Evolutionary conservation across 2,797 vertebrate species (phyloP), one percentile per base, ranked within the genome.

Genomic region (Fratercula arctica): DNA sequence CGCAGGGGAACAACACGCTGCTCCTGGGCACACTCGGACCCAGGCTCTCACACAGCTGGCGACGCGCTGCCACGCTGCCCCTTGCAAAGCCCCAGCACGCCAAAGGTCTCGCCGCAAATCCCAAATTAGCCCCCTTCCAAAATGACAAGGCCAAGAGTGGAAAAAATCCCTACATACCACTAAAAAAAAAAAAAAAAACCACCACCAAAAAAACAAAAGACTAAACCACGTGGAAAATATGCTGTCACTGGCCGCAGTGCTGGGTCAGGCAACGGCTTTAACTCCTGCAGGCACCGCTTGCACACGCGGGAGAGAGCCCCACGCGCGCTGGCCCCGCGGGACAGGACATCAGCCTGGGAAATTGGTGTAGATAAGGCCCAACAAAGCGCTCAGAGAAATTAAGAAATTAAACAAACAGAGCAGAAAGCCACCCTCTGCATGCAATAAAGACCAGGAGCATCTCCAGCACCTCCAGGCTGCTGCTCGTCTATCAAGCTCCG

Each of bases 191-290:
- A 25, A 37, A 26, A 29, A 41, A 61, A n/a, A n/a, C n/a, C n/a
- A n/a, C n/a, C n/a, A n/a, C n/a, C n/a, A n/a, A n/a, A n/a, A 60
- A 73, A 0, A 1, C 28, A 41, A 10, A 57, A 16, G 17, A 8
- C 18, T 26, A 74, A 89, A 89, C 85, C 46, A 91, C 14, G 19
- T 76, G 95, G 94, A 85, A 96, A 95, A 64, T 85, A 78, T 48
- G 74, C 59, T 74, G 51, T 64, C 64, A 80, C 68, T 11, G 14
- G 77, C 90, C 86, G 75, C 59, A 89, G 25, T 0, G 0, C 31
- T 1, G 23, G 56, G 69, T 81, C 90, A 81, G 66, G 85, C 85
- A 94, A 74, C 0, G 24, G 67, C 20, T 89, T 73, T 53, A 76
- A 60, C n/a, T 77, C 26, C 60, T 45, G 26, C 59, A 70, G 28